A percentile compares a stretch with the other conserved stretches of the same genome.
phyloP scores from a whole-genome alignment of 2,888 invertebrate genomes.

The Molorchus minor region DNA sequence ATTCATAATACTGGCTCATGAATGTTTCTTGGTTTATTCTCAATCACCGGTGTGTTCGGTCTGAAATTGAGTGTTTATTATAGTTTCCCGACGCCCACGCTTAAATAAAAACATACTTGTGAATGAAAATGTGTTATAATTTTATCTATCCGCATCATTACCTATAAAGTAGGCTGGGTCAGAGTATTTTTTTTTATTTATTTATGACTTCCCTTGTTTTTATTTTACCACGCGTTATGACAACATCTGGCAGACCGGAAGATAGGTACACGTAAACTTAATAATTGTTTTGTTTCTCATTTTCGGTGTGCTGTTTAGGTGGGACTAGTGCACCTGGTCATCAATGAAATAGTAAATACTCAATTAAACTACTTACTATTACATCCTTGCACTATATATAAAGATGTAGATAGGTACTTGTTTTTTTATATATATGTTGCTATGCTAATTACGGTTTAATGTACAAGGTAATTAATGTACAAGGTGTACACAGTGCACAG shows the following conservation, averaged over 20 bases:
- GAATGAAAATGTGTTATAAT: conserved; percentile 38
- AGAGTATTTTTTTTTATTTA: conserved; percentile 23
- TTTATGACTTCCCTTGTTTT: conserved; percentile 35
- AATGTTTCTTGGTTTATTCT: conserved; percentile 52
- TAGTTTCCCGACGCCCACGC: conserved; percentile 48
- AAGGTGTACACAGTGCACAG: too few relatives aligned
- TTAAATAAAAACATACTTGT: conserved; percentile 36
- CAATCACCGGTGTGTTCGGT: conserved; percentile 48
- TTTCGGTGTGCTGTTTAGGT: conserved; percentile 14
- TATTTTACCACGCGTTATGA: conserved; percentile 21
- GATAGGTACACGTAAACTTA: conserved; percentile 22
- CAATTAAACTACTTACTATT: not conserved
- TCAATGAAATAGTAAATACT: conserved; percentile 18
- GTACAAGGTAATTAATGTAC: too few relatives aligned
- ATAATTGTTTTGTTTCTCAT: conserved; percentile 20
- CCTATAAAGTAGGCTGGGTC: conserved; percentile 32
- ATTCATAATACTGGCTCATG: conserved; percentile 53
- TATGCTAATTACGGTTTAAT: too few relatives aligned
- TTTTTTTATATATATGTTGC: too few relatives aligned
- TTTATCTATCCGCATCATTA: conserved; percentile 18
- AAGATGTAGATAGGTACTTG: too few relatives aligned
- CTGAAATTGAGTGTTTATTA: conserved; percentile 49
- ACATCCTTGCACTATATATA: not conserved
- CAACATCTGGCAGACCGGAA: conserved; percentile 31
- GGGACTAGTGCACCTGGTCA: conserved; percentile 14